Base-by-base conservation (phyloP, 2,113 vertebrate species). In the Fregetta grallaria region DNA sequence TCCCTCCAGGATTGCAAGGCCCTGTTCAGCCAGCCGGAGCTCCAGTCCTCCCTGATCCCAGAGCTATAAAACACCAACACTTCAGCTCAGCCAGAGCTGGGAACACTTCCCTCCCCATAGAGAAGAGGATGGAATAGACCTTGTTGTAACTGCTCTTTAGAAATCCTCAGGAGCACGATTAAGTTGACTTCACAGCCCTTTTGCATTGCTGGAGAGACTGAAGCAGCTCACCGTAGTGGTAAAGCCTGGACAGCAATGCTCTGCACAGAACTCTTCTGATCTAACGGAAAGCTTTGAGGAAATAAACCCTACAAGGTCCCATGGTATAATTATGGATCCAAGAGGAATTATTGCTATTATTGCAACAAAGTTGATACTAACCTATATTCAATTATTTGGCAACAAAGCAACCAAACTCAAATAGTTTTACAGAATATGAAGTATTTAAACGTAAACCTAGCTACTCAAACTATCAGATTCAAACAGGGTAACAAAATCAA, bases 161-260 rank as follows among this genome's bases (percentile, higher is more conserved):
- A 75, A 87, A 49, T 86, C 40, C 58, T 87, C 38, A 61, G 44
- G 38, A 81, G 40, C 30, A 40, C 0, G 0, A 29, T 34, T 72
- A 29, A 63, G 53, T 38, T 38, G 45, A 40, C 34, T 90, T 66
- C 58, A 42, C 44, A 66, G 44, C 15, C 25, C 15, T 58, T 58
- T 10, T 29, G 40, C 52, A 21, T 15, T 40, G 27, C 87, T 58
- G 42, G 19, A 63, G 45, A 42, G 50, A 40, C 15, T 14, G 23
- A 40, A 70, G 76, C 2, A 66, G 23, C 19, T 71, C 1, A 3
- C 6, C 1, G 0, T 30, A 13, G 21, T 2, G 5, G 17, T 42
- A 52, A 40, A 47, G 47, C 15, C 29, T 42, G 38, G 30, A 22
- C 30, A 71, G 26, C 14, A 17, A 47, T 10, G 17, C 25, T 45